Evolutionary conservation across 1,140 invertebrate species (phyloP), one percentile per base, ranked within the genome.

Genomic region (Drosophila ogumai): DNA sequence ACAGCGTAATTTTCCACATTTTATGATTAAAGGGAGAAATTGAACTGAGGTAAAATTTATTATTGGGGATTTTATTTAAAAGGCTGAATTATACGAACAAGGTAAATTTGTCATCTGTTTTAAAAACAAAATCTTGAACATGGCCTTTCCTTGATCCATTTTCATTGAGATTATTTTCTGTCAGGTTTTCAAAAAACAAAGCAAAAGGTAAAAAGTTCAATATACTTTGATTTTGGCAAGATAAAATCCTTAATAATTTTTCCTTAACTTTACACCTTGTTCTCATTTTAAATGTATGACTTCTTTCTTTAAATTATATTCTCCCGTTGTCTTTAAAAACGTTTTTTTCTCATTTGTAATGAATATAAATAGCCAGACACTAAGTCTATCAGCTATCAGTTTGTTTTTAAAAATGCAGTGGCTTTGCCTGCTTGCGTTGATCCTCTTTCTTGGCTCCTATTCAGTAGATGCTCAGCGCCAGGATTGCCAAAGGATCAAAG

Each of bases 1-100:
- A 10, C 1, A 73, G 22, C n/a, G 17, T 32, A 17, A 61, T 12
- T 63, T 73, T 74, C 40, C 41, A 50, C 71, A 73, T 74, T 38
- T 54, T 54, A 28, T 17, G 2, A 22, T 36, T 4, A 8, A 58
- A 25, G 2, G 6, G 6, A 36, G 19, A 17, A 40, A 5, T 9
- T 4, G 15, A 36, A 43, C 47, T 74, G 41, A 8, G 1, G 6
- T 6, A 3, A 13, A 3, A 6, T 2, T 3, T 19, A 7, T 34
- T 28, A 6, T 31, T 7, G 6, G 36, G 0, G 4, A 47, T n/a
- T n/a, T 63, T 68, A 68, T 69, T 69, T 69, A 66, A 66, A 66
- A 38, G 8, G 3, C 6, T 10, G 7, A 43, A 10, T 10, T 31
- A 6, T 6, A 43, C 1, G 9, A 36, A 46, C 6, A 25, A 8